These are phyloP conservation scores for Akabosia matsudoensis DNA, from an alignment of 1,140 invertebrate genomes.

Conservation along the genomic window DNA sequence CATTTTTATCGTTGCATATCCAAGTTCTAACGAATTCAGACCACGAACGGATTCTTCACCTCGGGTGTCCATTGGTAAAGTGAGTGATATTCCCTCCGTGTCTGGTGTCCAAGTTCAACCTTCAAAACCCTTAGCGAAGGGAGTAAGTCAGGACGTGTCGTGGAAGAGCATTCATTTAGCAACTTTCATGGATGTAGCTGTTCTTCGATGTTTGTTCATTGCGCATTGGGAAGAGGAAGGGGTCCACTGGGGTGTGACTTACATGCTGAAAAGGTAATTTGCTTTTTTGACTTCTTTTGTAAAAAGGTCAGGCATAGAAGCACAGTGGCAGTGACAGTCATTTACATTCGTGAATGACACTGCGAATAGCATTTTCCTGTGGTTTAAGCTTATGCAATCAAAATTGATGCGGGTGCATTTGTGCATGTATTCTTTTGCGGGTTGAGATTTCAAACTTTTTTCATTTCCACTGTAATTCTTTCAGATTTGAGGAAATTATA, in stretches of 20 bases:
- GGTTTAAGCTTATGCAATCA: too few relatives aligned
- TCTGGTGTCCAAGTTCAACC: neutral
- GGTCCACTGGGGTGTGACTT: constrained; percentile 95
- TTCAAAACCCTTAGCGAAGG: neutral
- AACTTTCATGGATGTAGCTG: constrained; percentile 92
- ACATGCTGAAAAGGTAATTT: constrained; percentile 74
- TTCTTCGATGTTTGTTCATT: constrained; percentile 92
- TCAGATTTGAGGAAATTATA: constrained; percentile 39
- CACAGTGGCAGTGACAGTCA: too few relatives aligned
- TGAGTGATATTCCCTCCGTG: constrained; percentile 20
- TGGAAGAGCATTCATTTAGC: constrained; percentile 71
- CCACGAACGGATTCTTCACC: constrained; percentile 44
- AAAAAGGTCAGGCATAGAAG: too few relatives aligned
- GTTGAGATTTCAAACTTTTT: too few relatives aligned
- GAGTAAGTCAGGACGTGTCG: constrained; percentile 14
- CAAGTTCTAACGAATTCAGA: constrained; percentile 39
- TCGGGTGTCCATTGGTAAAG: constrained; percentile 34
- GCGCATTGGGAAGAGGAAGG: constrained; percentile 96
- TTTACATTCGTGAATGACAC: too few relatives aligned
- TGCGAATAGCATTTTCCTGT: neutral
- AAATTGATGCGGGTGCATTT: too few relatives aligned
- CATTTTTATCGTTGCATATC: neutral
- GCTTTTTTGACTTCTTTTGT: neutral
- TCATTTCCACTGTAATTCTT: neutral
- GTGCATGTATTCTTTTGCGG: too few relatives aligned